Percentiles rank a stretch among this genome's conserved stretches.
Evolutionary conservation across 2,797 vertebrate species (phyloP).

Genomic region (Percopsis omiscomaycus): DNA sequence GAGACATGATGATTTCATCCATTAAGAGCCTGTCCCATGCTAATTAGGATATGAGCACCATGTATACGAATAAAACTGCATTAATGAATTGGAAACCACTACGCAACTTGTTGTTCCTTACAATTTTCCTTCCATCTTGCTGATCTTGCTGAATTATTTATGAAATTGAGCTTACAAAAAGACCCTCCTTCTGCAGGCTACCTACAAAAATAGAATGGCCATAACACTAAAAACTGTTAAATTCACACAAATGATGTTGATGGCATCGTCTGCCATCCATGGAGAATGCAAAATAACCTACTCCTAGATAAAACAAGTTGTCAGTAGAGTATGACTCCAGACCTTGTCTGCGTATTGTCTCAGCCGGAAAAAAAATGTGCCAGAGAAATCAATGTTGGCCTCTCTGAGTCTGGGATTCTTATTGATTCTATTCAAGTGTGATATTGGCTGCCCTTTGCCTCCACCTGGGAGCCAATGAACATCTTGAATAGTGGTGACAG

Average conservation of each 20-base stretch:
- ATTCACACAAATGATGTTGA: constrained; percentile 39
- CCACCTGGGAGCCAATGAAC: constrained; percentile 15
- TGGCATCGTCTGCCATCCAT: constrained; percentile 37
- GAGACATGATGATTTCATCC: constrained; percentile 42
- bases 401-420: constrained; percentile 28
- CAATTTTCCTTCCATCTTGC: constrained; percentile 29
- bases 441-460: constrained; percentile 45
- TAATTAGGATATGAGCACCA: constrained; percentile 48
- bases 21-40: constrained; percentile 53
- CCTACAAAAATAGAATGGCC: constrained; percentile 40
- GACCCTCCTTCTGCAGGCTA: constrained; percentile 45
- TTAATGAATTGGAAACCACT: constrained; percentile 55
- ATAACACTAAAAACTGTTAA: constrained; percentile 48
- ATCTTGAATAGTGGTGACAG: constrained; percentile 41
- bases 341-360: constrained; percentile 21
- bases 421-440: constrained; percentile 59
- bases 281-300: constrained; percentile 52
- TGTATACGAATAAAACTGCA: constrained; percentile 64
- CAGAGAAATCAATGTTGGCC: constrained; percentile 38
- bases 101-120: constrained; percentile 35
- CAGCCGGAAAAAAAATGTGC: constrained; percentile 13
- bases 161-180: constrained; percentile 60
- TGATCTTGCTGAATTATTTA: constrained; percentile 23
- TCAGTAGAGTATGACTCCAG: constrained; percentile 32
- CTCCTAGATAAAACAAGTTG: constrained; percentile 45